phyloP scores from a whole-genome alignment of 2,113 vertebrate species.

The Macaca fascicularis region T2T-MFA8v1.1 NC_088394.1:62023501-62024000 shows the following conservation, averaged over 20 bases:
- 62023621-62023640: background rate
- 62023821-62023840: background rate
- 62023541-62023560: background rate
- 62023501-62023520: too few relatives aligned
- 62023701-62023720: background rate
- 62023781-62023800: background rate
- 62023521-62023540: background rate
- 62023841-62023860: background rate
- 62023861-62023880: background rate
- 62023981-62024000: background rate
- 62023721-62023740: background rate
- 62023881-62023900: accelerated
- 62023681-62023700: background rate
- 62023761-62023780: background rate
- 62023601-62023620: background rate
- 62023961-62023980: background rate
- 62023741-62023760: background rate
- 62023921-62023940: background rate
- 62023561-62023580: background rate
- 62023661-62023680: background rate
- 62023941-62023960: background rate
- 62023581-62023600: background rate
- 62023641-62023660: background rate
- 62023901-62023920: background rate
- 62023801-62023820: background rate